These are phyloP conservation scores for Caenorhabditis virilis DNA, from an alignment of 2,888 invertebrate genomes.

Conservation along the genomic window DNA sequence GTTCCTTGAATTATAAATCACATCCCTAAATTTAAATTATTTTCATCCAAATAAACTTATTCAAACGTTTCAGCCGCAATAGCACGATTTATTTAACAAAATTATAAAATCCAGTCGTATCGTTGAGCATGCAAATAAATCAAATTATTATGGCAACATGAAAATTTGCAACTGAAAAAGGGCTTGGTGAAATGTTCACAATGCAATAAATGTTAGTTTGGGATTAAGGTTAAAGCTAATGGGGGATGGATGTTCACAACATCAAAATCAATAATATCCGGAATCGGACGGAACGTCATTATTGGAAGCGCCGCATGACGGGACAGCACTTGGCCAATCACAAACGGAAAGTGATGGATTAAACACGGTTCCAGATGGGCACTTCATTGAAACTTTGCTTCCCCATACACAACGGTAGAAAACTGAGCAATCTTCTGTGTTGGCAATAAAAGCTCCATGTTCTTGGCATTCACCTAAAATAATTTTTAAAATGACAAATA, in stretches of 20 bases:
- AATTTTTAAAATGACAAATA: slow-evolving; percentile 11
- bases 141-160: slow-evolving; percentile 43
- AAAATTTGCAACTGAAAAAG: slow-evolving; percentile 18
- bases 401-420: slow-evolving; percentile 65
- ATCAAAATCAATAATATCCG: slow-evolving; percentile 21
- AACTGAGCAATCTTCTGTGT: slow-evolving; percentile 46
- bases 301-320: slow-evolving; percentile 22
- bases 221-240: background rate
- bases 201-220: slow-evolving; percentile 13
- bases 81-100: slow-evolving; percentile 40
- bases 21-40: no score
- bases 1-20: no score
- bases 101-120: slow-evolving; percentile 1
- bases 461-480: slow-evolving; percentile 18
- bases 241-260: slow-evolving; percentile 23
- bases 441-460: slow-evolving; percentile 55
- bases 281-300: slow-evolving; percentile 1
- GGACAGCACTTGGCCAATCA: slow-evolving; percentile 55
- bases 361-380: slow-evolving; percentile 59
- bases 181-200: slow-evolving; percentile 14
- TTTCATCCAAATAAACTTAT: background rate
- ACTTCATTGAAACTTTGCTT: slow-evolving; percentile 46
- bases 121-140: slow-evolving; percentile 39
- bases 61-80: background rate
- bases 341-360: slow-evolving; percentile 61